These are phyloP conservation scores for Sebastes variabilis DNA, from an alignment of 2,797 vertebrate species.

Conservation along the genomic window DNA sequence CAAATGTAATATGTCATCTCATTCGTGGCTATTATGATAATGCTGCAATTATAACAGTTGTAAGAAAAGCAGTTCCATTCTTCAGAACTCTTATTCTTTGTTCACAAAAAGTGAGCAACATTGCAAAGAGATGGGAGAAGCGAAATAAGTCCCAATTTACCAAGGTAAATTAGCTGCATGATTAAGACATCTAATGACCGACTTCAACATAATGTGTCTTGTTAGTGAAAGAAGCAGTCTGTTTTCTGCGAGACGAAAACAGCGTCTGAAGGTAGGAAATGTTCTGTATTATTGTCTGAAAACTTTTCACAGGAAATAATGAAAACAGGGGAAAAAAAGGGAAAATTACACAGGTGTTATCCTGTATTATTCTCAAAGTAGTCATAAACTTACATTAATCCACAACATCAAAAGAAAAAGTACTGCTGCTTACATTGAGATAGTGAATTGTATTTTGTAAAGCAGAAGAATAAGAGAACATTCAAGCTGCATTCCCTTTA, in stretches of 20 bases:
- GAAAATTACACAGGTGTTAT: not conserved
- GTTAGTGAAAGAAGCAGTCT: not conserved
- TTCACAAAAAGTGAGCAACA: not conserved
- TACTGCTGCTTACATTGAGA: not conserved
- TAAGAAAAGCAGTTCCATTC: not conserved
- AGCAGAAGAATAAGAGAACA: not conserved
- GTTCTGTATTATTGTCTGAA: not conserved
- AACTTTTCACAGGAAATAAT: not conserved
- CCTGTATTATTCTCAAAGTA: not conserved
- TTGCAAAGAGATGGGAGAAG: not conserved
- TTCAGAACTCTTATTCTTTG: not conserved
- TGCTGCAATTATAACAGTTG: not conserved
- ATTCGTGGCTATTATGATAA: not conserved
- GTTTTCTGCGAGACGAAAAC: not conserved
- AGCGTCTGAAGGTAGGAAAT: not conserved
- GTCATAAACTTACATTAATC: not conserved
- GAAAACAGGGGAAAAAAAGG: not conserved
- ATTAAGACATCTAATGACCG: slow-evolving; percentile 22
- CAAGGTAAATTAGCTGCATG: not conserved
- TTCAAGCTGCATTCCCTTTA: not conserved
- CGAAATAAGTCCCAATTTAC: not conserved
- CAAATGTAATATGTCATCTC: not conserved
- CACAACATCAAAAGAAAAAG: not conserved
- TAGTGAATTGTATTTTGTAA: not conserved
- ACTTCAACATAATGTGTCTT: slow-evolving; percentile 1